Evolutionary conservation across 2,797 vertebrate genomes (phyloP).

Genomic region (Falco concolor): DNA sequence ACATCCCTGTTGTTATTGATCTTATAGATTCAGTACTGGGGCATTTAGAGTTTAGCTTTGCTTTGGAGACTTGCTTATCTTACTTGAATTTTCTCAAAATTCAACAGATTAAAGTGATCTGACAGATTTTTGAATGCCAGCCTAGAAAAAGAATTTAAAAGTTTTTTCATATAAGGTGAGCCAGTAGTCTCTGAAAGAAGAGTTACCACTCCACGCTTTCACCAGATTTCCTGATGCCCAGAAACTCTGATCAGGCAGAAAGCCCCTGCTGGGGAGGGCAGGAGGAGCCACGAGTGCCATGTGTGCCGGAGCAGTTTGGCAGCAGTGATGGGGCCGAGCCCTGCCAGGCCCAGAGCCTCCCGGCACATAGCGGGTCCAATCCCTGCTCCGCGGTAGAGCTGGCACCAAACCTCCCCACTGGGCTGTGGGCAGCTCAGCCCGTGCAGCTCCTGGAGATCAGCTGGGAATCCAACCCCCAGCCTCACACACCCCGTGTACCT

Average conservation of each 20-base stretch:
- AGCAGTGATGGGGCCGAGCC: background rate
- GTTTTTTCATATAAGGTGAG: constrained; percentile 41
- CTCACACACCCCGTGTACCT: background rate
- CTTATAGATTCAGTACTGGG: constrained; percentile 13
- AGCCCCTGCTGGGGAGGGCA: background rate
- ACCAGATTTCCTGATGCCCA: background rate
- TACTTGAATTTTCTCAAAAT: constrained; percentile 9
- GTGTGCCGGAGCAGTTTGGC: fast-evolving
- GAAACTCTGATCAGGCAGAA: background rate
- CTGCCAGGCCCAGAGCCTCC: background rate
- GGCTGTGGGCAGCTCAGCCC: background rate
- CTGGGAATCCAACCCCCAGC: background rate
- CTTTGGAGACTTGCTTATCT: constrained; percentile 8
- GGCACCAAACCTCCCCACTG: background rate
- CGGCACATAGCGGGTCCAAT: background rate
- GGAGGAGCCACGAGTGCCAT: background rate
- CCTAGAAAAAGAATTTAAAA: constrained; percentile 14
- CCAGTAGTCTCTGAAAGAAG: constrained; percentile 29
- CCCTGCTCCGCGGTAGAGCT: background rate
- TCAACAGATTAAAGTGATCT: constrained; percentile 21
- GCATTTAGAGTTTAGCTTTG: constrained; percentile 8
- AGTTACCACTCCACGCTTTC: background rate
- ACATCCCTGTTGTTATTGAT: constrained; percentile 27
- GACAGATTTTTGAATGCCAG: constrained; percentile 28
- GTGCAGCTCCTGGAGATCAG: background rate